Conservation (phyloP, 2,888 invertebrate species). For the Pristionchus mayeri region DNA sequence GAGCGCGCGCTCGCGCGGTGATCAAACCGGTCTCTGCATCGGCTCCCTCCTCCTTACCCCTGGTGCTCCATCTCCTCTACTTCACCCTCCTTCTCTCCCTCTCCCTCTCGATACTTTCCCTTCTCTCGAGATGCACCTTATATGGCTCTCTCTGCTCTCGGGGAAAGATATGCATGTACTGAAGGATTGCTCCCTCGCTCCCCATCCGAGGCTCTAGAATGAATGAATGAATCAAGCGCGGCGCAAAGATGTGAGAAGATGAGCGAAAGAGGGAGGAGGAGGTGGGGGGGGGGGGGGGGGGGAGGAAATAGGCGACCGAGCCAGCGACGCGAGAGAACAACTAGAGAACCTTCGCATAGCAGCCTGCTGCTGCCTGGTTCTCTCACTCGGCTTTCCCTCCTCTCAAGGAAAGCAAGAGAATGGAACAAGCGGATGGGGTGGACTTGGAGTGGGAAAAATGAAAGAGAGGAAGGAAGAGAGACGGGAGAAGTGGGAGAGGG, state of each 20-base stretch:
- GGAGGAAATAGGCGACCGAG: not conserved
- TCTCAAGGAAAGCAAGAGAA: not conserved
- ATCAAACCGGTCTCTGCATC: constrained; percentile 35
- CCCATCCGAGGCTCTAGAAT: not conserved
- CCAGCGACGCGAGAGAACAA: not conserved
- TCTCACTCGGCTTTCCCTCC: not conserved
- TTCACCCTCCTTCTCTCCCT: not conserved
- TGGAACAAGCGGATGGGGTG: constrained; percentile 6
- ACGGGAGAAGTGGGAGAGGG: not conserved
- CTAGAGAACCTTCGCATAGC: not conserved
- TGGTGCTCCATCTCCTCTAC: not conserved
- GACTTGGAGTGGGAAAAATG: not conserved
- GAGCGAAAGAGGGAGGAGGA: too few species aligned
- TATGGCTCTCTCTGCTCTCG: not conserved
- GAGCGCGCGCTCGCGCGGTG: not conserved
- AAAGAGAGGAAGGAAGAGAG: not conserved
- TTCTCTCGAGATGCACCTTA: constrained; percentile 16
- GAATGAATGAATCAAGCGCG: constrained; percentile 29
- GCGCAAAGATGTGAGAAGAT: not conserved
- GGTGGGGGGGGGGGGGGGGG: not conserved
- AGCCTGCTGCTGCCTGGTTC: too few species aligned
- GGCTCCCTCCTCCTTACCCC: not conserved
- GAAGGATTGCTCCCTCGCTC: not conserved
- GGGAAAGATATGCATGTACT: not conserved
- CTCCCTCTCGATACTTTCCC: not conserved